Conservation (phyloP, 2,888 invertebrate genomes). For the Tortrix viridana region DNA sequence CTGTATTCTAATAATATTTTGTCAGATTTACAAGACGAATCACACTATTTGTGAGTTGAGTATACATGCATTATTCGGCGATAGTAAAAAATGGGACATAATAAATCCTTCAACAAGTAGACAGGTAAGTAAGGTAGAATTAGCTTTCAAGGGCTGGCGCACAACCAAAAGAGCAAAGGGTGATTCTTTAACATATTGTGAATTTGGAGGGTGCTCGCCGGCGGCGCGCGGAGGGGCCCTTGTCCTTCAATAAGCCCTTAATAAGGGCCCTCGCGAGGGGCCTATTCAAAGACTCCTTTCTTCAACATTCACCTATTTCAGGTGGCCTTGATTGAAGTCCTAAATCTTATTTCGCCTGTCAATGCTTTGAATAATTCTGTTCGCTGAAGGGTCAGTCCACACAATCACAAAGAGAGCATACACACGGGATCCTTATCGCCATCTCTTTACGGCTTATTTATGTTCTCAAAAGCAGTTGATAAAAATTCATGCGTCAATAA, state of each 20-base stretch:
- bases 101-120: conserved; percentile 51
- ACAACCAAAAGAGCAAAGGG: conserved; percentile 78
- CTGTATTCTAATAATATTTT: conserved; percentile 25
- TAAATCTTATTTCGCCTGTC: conserved; percentile 74
- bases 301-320: conserved; percentile 67
- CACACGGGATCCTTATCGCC: conserved; percentile 67
- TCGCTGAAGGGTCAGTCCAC: conserved; percentile 59
- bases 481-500: conserved; percentile 66
- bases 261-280: conserved; percentile 70
- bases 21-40: conserved; percentile 17
- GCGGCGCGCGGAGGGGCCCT: conserved; percentile 60
- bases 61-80: conserved; percentile 45
- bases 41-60: conserved; percentile 36
- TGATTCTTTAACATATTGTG: conserved; percentile 60
- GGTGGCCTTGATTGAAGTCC: conserved; percentile 77
- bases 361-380: conserved; percentile 65
- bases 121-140: conserved; percentile 65
- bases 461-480: conserved; percentile 59
- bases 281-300: conserved; percentile 70
- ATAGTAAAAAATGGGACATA: conserved; percentile 50
- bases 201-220: conserved; percentile 65
- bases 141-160: conserved; percentile 59
- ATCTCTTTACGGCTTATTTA: conserved; percentile 62
- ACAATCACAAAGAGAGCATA: conserved; percentile 54
- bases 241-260: conserved; percentile 77